These are phyloP conservation scores for Pungitius pungitius DNA, from an alignment of 2,113 vertebrate species.

Conservation along the genomic window DNA sequence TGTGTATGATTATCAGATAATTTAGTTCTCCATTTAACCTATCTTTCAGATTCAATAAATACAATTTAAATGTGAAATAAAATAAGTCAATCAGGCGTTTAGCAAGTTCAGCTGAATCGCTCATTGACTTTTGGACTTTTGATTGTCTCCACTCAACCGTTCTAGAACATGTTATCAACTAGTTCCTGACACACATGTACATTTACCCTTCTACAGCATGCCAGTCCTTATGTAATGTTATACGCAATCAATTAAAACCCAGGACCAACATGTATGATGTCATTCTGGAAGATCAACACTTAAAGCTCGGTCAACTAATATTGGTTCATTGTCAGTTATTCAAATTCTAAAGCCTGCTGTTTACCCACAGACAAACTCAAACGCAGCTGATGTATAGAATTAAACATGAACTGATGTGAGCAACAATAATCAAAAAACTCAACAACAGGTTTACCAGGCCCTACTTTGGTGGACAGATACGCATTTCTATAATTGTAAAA, in stretches of 20 bases:
- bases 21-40: background rate
- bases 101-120: background rate
- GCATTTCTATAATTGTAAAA: background rate
- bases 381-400: background rate
- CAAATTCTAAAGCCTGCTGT: conserved; percentile 4
- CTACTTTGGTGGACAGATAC: background rate
- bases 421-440: conserved; percentile 3
- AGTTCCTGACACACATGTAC: background rate
- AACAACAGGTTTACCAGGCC: background rate
- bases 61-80: background rate
- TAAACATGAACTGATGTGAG: background rate
- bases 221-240: background rate
- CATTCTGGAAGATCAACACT: background rate
- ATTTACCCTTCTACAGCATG: background rate
- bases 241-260: background rate
- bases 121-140: conserved; percentile 40
- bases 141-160: conserved; percentile 18
- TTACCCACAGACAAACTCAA: background rate
- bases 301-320: background rate
- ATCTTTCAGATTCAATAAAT: background rate
- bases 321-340: background rate
- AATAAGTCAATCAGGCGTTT: background rate
- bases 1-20: background rate
- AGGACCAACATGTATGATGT: background rate
- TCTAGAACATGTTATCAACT: conserved; percentile 54